phyloP scores from a whole-genome alignment of 2,797 vertebrate genomes.

The Octomys mimax region DNA sequence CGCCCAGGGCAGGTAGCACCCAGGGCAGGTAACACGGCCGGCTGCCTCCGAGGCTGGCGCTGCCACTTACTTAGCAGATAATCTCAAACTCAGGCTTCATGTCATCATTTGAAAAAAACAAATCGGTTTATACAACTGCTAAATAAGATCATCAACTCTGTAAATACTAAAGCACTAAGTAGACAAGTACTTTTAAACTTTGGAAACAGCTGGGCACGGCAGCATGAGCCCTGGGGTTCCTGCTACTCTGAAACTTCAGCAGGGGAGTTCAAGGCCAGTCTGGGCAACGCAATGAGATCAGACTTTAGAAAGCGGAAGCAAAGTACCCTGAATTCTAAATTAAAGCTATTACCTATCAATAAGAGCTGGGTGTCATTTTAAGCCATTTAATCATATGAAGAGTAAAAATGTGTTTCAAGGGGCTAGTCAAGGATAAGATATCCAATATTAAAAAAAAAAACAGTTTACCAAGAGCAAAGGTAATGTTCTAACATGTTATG shows the following conservation, averaged over 20 bases:
- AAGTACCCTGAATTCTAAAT: constrained; percentile 12
- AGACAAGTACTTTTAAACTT: constrained; percentile 41
- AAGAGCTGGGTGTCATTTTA: constrained; percentile 70
- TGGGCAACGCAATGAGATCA: not conserved
- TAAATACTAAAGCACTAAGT: not conserved
- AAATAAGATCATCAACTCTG: not conserved
- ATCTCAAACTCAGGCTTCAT: not conserved
- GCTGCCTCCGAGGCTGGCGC: not conserved
- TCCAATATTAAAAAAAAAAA: not conserved
- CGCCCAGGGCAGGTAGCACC: not conserved
- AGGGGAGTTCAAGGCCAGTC: not conserved
- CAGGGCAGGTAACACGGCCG: no score
- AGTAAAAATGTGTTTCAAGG: constrained; percentile 64
- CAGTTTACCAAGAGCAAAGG: constrained; percentile 63
- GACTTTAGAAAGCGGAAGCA: not conserved
- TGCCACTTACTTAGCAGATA: constrained; percentile 3
- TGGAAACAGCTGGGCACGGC: not conserved
- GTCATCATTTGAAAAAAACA: constrained; percentile 42
- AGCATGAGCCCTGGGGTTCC: not conserved
- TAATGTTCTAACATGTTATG: constrained; percentile 61
- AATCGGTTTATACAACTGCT: not conserved
- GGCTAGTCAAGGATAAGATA: constrained; percentile 76
- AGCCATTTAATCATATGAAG: constrained; percentile 77
- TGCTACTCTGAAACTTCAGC: not conserved
- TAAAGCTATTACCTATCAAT: constrained; percentile 80